phyloP scores from a whole-genome alignment of 2,888 invertebrate species.

The Ligdia adustata region DNA sequence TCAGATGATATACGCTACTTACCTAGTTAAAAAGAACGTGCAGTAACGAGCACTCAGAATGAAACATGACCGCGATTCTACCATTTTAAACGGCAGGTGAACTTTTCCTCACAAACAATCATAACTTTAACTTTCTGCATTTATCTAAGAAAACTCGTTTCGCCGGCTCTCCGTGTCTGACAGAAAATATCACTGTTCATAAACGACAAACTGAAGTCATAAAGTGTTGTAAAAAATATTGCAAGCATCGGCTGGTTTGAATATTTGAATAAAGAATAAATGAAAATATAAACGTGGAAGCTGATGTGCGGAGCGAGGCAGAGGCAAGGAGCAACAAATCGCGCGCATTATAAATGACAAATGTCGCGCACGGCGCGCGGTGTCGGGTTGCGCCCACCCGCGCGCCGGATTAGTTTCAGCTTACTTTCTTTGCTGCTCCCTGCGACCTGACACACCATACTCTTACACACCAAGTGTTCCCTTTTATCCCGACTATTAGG shows the following conservation, averaged over 20 bases:
- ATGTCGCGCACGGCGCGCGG: constrained; percentile 76
- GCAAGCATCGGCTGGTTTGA: constrained; percentile 62
- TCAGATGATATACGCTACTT: not conserved
- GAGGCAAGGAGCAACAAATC: constrained; percentile 78
- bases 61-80: too few species aligned
- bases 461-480: too few species aligned
- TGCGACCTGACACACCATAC: constrained; percentile 34
- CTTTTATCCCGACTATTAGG: too few species aligned
- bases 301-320: constrained; percentile 37
- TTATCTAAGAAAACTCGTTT: constrained; percentile 13
- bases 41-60: too few species aligned
- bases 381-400: constrained; percentile 81
- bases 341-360: constrained; percentile 84
- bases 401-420: constrained; percentile 78
- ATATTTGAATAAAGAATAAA: constrained; percentile 78
- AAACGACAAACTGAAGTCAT: constrained; percentile 62
- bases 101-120: constrained; percentile 4
- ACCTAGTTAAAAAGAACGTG: not conserved
- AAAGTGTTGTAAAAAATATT: constrained; percentile 72
- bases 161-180: constrained; percentile 24
- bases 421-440: constrained; percentile 69
- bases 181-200: constrained; percentile 53
- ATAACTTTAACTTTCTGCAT: constrained; percentile 11
- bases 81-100: not conserved
- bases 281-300: constrained; percentile 71